These are phyloP conservation scores for Alauda arvensis DNA, from an alignment of 2,797 vertebrate species.

Conservation along the genomic window DNA sequence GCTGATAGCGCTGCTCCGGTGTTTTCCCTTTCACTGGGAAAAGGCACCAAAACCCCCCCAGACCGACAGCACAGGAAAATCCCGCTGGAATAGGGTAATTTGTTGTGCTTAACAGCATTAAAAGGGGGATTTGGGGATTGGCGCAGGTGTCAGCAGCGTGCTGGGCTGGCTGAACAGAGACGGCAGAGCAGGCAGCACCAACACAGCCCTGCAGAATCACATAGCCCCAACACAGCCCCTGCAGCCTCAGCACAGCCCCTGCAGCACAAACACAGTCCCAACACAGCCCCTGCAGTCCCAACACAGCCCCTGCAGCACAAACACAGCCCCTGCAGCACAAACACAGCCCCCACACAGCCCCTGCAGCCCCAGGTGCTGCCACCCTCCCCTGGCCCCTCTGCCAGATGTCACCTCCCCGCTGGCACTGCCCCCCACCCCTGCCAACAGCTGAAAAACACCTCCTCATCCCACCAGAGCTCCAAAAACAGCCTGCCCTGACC, in stretches of 20 bases:
- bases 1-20: slow-evolving; percentile 10
- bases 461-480: background rate
- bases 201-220: no score
- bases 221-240: no score
- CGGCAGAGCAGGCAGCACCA: no score
- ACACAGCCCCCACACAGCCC: no score
- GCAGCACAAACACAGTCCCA: no score
- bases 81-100: background rate
- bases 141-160: background rate
- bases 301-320: background rate
- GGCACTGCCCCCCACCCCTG: background rate
- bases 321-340: no score
- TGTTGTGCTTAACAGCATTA: background rate
- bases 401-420: rapidly evolving
- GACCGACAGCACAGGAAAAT: background rate
- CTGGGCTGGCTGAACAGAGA: no score
- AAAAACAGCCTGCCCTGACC: rapidly evolving
- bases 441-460: background rate
- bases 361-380: rapidly evolving
- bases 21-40: slow-evolving; percentile 3
- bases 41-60: background rate
- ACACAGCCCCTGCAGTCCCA: rapidly evolving
- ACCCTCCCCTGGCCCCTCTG: background rate
- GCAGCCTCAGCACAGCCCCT: background rate
- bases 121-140: background rate